phyloP scores from a whole-genome alignment of 2,797 vertebrate species.

The Sphaeramia orbicularis region DNA sequence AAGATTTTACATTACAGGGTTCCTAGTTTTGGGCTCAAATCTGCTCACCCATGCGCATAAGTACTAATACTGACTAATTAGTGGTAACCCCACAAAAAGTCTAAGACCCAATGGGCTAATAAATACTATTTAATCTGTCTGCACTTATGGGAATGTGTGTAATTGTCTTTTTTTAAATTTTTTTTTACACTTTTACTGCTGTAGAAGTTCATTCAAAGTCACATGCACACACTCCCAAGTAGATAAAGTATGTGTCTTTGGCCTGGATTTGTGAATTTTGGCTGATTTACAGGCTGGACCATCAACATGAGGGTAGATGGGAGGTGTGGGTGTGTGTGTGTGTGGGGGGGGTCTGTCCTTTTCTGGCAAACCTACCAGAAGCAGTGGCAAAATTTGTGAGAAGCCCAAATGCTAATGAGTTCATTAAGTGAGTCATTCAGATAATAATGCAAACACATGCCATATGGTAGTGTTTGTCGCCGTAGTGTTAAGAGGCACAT shows the following conservation, averaged over 20 bases:
- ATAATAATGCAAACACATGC: not conserved
- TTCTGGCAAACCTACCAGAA: conserved; percentile 10
- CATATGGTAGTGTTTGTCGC: not conserved
- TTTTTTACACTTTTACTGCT: not conserved
- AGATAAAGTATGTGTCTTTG: conserved; percentile 21
- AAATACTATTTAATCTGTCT: too few species aligned
- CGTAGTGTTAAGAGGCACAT: not conserved
- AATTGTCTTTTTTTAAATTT: too few species aligned
- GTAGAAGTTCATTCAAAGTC: not conserved
- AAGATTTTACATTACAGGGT: too few species aligned
- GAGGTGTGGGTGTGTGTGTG: too few species aligned
- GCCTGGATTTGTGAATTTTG: not conserved
- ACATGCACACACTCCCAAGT: not conserved
- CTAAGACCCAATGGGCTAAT: too few species aligned
- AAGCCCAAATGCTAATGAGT: conserved; percentile 13
- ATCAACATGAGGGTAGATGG: conserved; percentile 4
- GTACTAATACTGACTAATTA: too few species aligned
- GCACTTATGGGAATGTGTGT: too few species aligned
- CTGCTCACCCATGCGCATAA: too few species aligned
- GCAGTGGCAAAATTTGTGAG: conserved; percentile 14
- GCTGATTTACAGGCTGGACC: conserved; percentile 26
- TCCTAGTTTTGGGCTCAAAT: too few species aligned
- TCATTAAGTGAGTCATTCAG: not conserved
- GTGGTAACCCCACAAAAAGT: too few species aligned
- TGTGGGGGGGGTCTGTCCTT: too few species aligned